phyloP scores from a whole-genome alignment of 2,797 vertebrate genomes.

The Otus scops region DNA sequence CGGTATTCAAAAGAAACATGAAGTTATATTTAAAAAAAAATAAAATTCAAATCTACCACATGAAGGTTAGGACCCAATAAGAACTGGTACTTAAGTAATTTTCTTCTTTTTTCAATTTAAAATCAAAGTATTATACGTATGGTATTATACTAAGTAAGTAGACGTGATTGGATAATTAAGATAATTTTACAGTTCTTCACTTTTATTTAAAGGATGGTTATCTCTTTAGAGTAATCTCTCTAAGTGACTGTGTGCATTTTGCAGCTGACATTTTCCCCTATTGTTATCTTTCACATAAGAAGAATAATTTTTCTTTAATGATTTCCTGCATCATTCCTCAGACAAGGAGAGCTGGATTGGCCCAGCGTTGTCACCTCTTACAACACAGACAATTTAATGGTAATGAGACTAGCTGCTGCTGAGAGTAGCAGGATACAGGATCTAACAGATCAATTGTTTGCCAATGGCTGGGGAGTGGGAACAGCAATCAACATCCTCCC shows the following conservation, averaged over 20 bases:
- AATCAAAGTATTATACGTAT: neutral
- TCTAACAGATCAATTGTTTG: neutral
- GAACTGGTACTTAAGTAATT: neutral
- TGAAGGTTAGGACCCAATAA: neutral
- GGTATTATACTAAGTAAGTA: neutral
- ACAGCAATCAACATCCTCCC: neutral
- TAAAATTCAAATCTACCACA: neutral
- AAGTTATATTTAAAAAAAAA: neutral
- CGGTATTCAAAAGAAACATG: constrained; percentile 3
- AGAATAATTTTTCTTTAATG: neutral
- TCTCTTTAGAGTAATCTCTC: neutral
- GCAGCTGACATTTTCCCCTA: neutral
- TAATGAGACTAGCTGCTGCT: neutral
- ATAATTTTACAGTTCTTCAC: neutral
- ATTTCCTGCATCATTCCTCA: neutral
- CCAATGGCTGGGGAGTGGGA: neutral
- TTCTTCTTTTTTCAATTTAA: neutral
- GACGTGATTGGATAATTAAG: neutral
- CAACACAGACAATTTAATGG: neutral
- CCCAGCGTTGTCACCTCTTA: neutral
- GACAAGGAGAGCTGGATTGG: neutral
- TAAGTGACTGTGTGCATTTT: neutral
- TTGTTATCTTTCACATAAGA: neutral
- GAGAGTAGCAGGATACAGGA: neutral
- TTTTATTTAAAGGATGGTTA: neutral